Base-by-base conservation (phyloP, 2,888 invertebrate genomes). In the Serripes groenlandicus region DNA sequence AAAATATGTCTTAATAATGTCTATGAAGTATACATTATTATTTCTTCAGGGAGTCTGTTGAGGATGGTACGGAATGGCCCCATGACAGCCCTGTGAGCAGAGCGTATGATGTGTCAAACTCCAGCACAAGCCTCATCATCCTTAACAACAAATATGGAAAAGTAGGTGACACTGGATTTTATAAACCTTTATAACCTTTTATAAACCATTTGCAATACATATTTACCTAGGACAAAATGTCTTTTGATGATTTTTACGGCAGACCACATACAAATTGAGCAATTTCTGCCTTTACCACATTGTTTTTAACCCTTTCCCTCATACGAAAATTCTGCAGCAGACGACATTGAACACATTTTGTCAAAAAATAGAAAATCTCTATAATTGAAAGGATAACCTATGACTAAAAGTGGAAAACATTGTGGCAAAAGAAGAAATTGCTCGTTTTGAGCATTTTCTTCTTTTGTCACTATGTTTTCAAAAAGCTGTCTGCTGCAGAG, bases 61-160 rank as follows among this genome's bases (percentile, higher is more conserved):
- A n/a, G n/a, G 90, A 90, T 87, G 91, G 91, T 0, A 78, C 81
- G 18, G 87, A 88, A 4, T 91, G 92, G 92, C 92, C 92, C 0
- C 81, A 81, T 35, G 85, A 87, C 54, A 92, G 92, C 72, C 93
- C 92, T 7, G 89, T 92, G 49, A 85, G 91, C 9, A 66, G 86
- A 26, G 89, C 90, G 35, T 93, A 93, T 69, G 92, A 92, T 80
- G 88, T 93, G 1, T 66, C 83, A 3, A 91, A 91, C 76, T 87
- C 90, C 52, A 91, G 90, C 73, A 91, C 92, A 15, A 81, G 88
- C 56, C 78, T 93, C 35, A 91, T 93, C 62, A 86, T 93, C 2
- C 89, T 91, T 30, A 93, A 92, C 85, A 92, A 91, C 79, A 91
- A 89, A 77, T 85, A 79, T 74, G 78, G 82, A 66, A 85, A 86